phyloP scores from a whole-genome alignment of 1,140 invertebrate genomes.

The Tenebrio molitor region DNA sequence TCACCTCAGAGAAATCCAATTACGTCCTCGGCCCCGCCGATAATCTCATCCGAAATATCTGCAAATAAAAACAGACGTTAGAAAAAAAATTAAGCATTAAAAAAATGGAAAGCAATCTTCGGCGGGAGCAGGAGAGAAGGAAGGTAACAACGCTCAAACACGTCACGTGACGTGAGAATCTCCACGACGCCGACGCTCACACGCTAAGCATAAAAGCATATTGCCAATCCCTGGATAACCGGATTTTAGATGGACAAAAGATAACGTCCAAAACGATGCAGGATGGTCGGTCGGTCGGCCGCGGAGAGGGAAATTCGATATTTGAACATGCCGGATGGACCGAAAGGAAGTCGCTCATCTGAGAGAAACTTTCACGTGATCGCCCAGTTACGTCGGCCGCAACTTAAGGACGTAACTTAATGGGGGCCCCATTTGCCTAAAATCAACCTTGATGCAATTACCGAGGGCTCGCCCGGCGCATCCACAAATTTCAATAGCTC shows the following conservation, averaged over 20 bases:
- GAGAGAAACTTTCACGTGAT: conserved; percentile 19
- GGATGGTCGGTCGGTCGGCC: conserved; percentile 4
- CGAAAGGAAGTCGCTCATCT: conserved; percentile 12
- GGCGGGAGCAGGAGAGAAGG: neutral
- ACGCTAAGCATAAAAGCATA: conserved; percentile 16
- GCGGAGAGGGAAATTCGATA: conserved; percentile 13
- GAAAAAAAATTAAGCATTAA: neutral
- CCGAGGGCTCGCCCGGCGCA: conserved; percentile 13
- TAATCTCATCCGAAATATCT: conserved; percentile 6
- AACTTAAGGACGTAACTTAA: neutral
- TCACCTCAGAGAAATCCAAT: neutral
- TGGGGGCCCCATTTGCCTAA: conserved; percentile 17
- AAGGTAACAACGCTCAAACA: conserved; percentile 16
- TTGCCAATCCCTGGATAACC: conserved; percentile 24
- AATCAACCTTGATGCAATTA: conserved; percentile 26
- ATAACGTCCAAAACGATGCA: conserved; percentile 38
- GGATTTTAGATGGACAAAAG: conserved; percentile 28
- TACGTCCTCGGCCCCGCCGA: neutral
- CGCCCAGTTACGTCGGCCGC: neutral
- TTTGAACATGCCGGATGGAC: conserved; percentile 1
- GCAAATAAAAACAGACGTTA: neutral
- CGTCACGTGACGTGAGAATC: conserved; percentile 7
- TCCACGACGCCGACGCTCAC: neutral
- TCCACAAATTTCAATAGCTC: conserved; percentile 1
- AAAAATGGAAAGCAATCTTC: neutral